A percentile compares a stretch with the other conserved stretches of the same genome.
phyloP scores from a whole-genome alignment of 2,797 vertebrate species.

The Phalloptychus januarius region DNA sequence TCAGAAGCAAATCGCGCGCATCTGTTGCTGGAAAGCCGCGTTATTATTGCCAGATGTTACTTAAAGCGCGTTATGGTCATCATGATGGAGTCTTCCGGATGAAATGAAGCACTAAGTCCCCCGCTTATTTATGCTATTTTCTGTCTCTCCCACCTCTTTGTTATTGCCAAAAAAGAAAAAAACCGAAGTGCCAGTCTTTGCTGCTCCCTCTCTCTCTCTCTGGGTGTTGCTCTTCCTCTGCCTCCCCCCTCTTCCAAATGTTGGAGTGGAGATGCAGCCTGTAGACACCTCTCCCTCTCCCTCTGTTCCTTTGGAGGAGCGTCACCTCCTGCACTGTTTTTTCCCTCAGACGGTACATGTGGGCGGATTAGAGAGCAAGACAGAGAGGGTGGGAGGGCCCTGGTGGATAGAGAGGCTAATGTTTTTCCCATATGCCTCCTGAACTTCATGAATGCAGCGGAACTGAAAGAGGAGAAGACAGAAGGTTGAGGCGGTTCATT shows the following conservation, averaged over 20 bases:
- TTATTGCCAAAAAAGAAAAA: constrained; percentile 69
- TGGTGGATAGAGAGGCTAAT: constrained; percentile 68
- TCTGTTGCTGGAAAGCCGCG: constrained; percentile 55
- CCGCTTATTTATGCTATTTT: constrained; percentile 46
- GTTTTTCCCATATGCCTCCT: constrained; percentile 57
- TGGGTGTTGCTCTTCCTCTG: constrained; percentile 70
- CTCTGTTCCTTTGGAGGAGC: constrained; percentile 72
- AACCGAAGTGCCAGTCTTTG: constrained; percentile 56
- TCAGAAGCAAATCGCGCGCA: constrained; percentile 56
- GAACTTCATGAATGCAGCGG: constrained; percentile 54
- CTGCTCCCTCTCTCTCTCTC: constrained; percentile 62
- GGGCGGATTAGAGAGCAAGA: constrained; percentile 79
- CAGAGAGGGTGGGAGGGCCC: constrained; percentile 74
- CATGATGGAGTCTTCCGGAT: constrained; percentile 70
- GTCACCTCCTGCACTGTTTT: constrained; percentile 77
- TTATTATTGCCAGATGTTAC: constrained; percentile 71
- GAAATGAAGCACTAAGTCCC: constrained; percentile 69
- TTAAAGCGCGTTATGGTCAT: constrained; percentile 69
- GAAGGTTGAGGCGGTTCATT: constrained; percentile 18
- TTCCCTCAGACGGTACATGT: constrained; percentile 79
- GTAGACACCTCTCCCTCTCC: constrained; percentile 67
- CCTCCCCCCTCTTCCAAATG: constrained; percentile 60
- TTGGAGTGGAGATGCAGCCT: constrained; percentile 75
- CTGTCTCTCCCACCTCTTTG: constrained; percentile 63
- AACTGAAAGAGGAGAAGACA: not conserved